Base-by-base conservation (phyloP, 1,140 invertebrate species). In the Drosophila eugracilis region DNA sequence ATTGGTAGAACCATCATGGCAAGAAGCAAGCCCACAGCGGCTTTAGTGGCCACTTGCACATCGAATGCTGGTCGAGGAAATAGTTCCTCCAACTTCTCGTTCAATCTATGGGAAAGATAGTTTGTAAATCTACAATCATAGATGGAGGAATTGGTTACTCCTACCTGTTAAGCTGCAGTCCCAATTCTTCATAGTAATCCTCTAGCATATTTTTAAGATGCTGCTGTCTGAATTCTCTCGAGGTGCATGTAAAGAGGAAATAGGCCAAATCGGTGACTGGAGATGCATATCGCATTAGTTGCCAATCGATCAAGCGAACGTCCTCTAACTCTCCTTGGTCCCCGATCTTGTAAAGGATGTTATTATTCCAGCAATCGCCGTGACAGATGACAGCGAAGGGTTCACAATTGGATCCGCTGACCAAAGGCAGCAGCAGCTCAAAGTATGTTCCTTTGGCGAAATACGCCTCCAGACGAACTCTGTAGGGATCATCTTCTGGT, bases 201-300 rank as follows among this genome's bases (percentile, higher is more conserved):
- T 93, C 62, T 1, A 95, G 36, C 10, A 94, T 78, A 26, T 89
- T 41, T 14, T 93, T 75, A 42, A 93, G 93, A 66, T 94, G 83
- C 14, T 91, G 65, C 14, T 83, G 57, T 5, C 93, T 86, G 21
- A 94, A 90, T 5, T 91, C 62, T 48, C 91, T 79, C 19, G 93
- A 92, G 0, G 94, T 93, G 49, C 92, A 93, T 70, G 92, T 92
- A 59, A 93, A 94, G 3, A 95, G 83, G 58, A 93, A 94, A 66
- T 94, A 94, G 0, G 92, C 92, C 41, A 95, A 63, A 60, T 95
- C 94, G 1, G 92, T 92, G 1, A 93, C 92, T 4, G 94, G 94
- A 2, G 94, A 94, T 1, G 92, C 92, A 49, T 93, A 92, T 3
- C 93, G 89, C 9, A 92, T 90, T 9, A 94, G 78, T 79, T 95